A percentile compares a stretch with the other conserved stretches of the same genome.
Conservation (phyloP, 2,888 invertebrate species). For the Tipula vernalis region DNA sequence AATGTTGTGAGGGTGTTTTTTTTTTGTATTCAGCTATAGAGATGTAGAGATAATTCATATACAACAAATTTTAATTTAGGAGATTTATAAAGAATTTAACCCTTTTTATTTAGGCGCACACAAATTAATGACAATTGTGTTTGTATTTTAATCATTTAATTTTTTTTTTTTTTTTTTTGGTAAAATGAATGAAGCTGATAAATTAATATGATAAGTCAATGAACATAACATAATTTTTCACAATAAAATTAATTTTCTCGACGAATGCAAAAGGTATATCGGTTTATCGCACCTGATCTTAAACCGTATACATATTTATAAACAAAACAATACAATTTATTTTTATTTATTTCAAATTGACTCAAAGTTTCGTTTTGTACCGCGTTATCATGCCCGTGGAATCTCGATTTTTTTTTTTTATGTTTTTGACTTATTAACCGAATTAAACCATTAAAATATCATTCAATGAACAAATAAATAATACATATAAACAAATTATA, state of each 20-base stretch:
- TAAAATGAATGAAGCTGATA: not conserved
- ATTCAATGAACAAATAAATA: not conserved
- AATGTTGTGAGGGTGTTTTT: not conserved
- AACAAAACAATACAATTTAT: not conserved
- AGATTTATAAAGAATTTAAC: slow-evolving; percentile 4
- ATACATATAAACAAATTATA: not conserved
- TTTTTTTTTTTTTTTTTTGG: not conserved
- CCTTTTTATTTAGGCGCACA: not conserved
- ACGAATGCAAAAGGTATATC: not conserved
- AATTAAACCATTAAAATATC: not conserved
- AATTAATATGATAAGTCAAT: not conserved
- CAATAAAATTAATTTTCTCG: not conserved
- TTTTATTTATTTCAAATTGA: not conserved
- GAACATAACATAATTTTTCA: not conserved
- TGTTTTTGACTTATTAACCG: not conserved
- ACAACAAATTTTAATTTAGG: not conserved
- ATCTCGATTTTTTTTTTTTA: not conserved
- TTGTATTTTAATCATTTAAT: not conserved
- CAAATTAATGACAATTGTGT: not conserved
- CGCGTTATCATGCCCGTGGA: not conserved
- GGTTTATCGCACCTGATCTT: not conserved
- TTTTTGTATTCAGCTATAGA: not conserved
- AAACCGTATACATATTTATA: not conserved
- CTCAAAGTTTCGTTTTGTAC: not conserved
- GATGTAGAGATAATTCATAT: not conserved